Base-by-base conservation (phyloP, 1,140 invertebrate genomes). In the Liolophura sinensis region DNA sequence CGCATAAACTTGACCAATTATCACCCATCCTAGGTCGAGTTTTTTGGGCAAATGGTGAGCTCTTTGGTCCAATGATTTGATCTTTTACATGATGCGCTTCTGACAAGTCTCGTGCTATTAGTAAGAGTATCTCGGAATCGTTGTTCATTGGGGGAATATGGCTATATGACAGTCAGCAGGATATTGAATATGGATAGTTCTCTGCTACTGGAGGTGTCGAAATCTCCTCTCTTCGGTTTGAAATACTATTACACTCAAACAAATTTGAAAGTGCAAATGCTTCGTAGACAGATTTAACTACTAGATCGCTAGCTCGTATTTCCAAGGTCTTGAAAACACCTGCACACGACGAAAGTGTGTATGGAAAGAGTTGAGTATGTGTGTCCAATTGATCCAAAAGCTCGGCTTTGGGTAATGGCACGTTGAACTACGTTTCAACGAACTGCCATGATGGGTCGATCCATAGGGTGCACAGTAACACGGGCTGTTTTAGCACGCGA, bases 61-160 rank as follows among this genome's bases (percentile, higher is more conserved):
- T 51, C 0, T 47, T 18, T 11, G 27, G 46, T 11, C 58, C 69
- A 20, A 59, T 52, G 15, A n/a, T 59, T 49, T 76, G 74, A 47
- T 72, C 68, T 46, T 60, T 20, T 1, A 73, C 60, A 50, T 69
- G 55, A 64, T 76, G 72, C 11, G 55, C 68, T 25, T 31, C 64
- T 46, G 61, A 9, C 15, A 73, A 22, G 61, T 76, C 72, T 40
- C 31, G 31, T 31, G 65, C 68, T 31, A 73, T 65, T 0, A 76
- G 22, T 1, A 72, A 55, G 40, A 51, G 46, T 9, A 76, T 76
- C 0, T 60, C 48, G n/a, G 31, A 22, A 18, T 57, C 25, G 9
- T 65, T 0, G 22, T 69, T 56, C 11, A 71, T 12, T 31, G 47
- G 56, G 15, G 63, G 27, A 15, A 68, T n/a, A n/a, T n/a, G n/a